Evolutionary conservation across 2,113 vertebrate genomes (phyloP).

Genomic region (Myotis brandtii): DNA sequence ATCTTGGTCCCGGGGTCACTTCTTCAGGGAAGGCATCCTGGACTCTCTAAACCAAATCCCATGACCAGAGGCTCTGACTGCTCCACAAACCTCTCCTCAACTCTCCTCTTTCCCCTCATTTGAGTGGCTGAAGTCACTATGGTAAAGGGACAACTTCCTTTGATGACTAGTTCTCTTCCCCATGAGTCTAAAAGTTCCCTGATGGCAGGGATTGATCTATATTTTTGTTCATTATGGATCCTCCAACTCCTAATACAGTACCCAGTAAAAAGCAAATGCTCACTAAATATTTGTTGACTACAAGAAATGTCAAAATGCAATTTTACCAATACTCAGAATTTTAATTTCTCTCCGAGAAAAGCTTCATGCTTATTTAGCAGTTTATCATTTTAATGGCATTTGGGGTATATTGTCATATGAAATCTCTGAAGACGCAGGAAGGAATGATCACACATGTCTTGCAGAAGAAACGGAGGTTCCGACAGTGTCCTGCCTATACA

Average conservation of each 20-base stretch:
- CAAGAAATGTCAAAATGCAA: background rate
- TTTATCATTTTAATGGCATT: background rate
- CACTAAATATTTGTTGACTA: background rate
- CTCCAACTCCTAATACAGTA: background rate
- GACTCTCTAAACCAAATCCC: background rate
- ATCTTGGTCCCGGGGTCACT: background rate
- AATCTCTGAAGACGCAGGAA: background rate
- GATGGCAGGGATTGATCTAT: background rate
- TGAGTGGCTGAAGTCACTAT: background rate
- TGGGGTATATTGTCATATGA: background rate
- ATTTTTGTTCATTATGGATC: background rate
- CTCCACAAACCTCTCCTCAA: background rate
- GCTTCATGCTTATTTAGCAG: background rate
- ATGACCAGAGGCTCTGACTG: background rate
- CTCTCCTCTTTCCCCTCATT: background rate
- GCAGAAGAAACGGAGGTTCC: background rate
- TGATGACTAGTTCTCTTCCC: background rate
- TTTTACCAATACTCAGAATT: conserved; percentile 2
- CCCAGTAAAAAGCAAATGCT: background rate
- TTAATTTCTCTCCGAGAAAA: conserved; percentile 10
- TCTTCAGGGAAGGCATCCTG: background rate
- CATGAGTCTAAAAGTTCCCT: background rate
- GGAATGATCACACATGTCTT: background rate
- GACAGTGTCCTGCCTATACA: background rate
- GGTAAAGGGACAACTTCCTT: background rate